A percentile compares a stretch with the other conserved stretches of the same genome.
phyloP scores from a whole-genome alignment of 2,888 invertebrate species.

The Monopis laevigella region DNA sequence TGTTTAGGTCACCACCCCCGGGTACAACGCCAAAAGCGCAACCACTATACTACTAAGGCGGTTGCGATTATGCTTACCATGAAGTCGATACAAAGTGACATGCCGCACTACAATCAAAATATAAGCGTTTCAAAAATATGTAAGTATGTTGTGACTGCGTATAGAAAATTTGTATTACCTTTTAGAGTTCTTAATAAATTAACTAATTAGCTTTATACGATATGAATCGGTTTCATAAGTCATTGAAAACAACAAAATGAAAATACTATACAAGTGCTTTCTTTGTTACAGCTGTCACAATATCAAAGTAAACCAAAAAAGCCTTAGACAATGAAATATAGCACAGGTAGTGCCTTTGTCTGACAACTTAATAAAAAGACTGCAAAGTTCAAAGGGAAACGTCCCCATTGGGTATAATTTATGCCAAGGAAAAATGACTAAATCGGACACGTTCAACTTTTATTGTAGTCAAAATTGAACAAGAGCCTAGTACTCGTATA shows the following conservation, averaged over 20 bases:
- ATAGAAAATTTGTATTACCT: too few species aligned
- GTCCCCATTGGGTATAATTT: constrained; percentile 31
- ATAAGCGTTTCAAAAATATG: too few species aligned
- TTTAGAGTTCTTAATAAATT: too few species aligned
- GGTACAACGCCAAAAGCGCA: too few species aligned
- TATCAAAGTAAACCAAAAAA: constrained; percentile 8
- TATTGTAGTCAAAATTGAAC: constrained; percentile 26
- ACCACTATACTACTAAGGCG: too few species aligned
- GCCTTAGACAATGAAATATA: background rate
- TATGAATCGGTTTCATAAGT: too few species aligned
- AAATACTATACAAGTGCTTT: background rate
- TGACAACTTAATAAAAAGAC: constrained; percentile 35
- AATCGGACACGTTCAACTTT: constrained; percentile 39
- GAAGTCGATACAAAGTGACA: too few species aligned
- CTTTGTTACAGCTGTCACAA: constrained; percentile 4
- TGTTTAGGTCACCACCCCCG: too few species aligned
- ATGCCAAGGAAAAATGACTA: constrained; percentile 34
- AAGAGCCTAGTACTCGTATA: background rate
- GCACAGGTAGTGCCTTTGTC: constrained; percentile 16
- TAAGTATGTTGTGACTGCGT: too few species aligned
- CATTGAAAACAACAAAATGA: background rate
- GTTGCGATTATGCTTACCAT: too few species aligned
- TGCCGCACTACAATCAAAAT: too few species aligned
- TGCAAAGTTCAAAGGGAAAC: constrained; percentile 29
- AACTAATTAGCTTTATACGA: too few species aligned